Conservation (phyloP, 2,888 invertebrate species). For the Philereme transversata region DNA sequence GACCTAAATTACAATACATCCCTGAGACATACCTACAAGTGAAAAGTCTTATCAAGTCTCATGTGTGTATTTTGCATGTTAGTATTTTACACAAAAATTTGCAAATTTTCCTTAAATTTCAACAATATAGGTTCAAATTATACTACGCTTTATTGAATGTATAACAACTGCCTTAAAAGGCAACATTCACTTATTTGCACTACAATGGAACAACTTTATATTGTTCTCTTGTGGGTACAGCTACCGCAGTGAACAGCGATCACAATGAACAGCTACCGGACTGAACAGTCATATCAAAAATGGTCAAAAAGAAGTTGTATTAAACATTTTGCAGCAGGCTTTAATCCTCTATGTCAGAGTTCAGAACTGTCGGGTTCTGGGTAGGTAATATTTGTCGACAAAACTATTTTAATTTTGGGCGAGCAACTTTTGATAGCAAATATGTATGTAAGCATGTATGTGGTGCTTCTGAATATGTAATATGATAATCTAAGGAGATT, state of each 20-base stretch:
- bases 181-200: neutral
- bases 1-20: too few species aligned
- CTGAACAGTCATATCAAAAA: neutral
- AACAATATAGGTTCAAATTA: neutral
- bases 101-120: neutral
- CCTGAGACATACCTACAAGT: too few species aligned
- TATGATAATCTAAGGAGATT: too few species aligned
- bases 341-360: slow-evolving; percentile 19
- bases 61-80: too few species aligned
- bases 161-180: too few species aligned
- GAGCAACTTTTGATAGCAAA: slow-evolving; percentile 17
- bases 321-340: slow-evolving; percentile 19
- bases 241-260: neutral
- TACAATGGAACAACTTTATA: slow-evolving; percentile 1
- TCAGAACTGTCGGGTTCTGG: slow-evolving; percentile 20
- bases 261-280: slow-evolving; percentile 8
- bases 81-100: too few species aligned
- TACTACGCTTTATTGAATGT: too few species aligned
- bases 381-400: slow-evolving; percentile 22
- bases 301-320: slow-evolving; percentile 14
- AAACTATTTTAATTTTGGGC: slow-evolving; percentile 30
- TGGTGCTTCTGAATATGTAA: too few species aligned
- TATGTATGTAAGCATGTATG: slow-evolving; percentile 5
- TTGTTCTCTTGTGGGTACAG: neutral
- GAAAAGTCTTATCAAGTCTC: too few species aligned